Evolutionary conservation across 2,888 invertebrate species (phyloP).

Genomic region (Drosophila yooni): DNA sequence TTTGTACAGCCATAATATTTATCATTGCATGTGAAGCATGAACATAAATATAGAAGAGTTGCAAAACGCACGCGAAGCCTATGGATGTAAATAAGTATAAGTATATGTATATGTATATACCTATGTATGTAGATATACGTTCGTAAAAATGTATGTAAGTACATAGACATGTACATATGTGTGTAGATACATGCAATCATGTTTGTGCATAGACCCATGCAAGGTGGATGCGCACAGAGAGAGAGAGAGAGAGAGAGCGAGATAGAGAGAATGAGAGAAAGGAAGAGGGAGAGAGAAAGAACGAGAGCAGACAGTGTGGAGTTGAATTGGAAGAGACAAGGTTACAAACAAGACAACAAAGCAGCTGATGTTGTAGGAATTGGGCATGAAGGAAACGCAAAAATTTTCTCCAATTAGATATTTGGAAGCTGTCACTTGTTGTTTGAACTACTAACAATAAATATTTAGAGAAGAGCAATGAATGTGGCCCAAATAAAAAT

Average conservation of each 20-base stretch:
- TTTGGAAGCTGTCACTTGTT: slow-evolving; percentile 36
- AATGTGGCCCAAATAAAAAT: slow-evolving; percentile 21
- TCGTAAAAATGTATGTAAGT: not conserved
- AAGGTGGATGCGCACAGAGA: slow-evolving; percentile 58
- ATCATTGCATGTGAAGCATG: slow-evolving; percentile 38
- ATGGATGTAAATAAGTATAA: slow-evolving; percentile 16
- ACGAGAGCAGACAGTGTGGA: slow-evolving; percentile 35
- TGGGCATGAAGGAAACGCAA: slow-evolving; percentile 27
- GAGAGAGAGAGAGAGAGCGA: slow-evolving; percentile 2
- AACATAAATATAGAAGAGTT: slow-evolving; percentile 54
- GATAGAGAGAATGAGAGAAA: slow-evolving; percentile 4
- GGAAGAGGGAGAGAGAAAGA: slow-evolving; percentile 8
- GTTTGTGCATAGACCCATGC: slow-evolving; percentile 44
- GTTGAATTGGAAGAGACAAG: slow-evolving; percentile 64
- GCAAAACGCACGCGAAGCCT: slow-evolving; percentile 36
- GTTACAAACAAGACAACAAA: slow-evolving; percentile 67
- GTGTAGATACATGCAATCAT: not conserved
- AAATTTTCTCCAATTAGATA: slow-evolving; percentile 58
- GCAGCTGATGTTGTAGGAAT: slow-evolving; percentile 70
- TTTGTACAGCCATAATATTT: slow-evolving; percentile 3
- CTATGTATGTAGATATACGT: not conserved
- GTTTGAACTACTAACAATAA: slow-evolving; percentile 8
- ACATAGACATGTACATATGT: not conserved
- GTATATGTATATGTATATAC: not conserved
- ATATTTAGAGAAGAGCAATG: slow-evolving; percentile 1